Percentiles rank a stretch among this genome's conserved stretches.
phyloP scores from a whole-genome alignment of 2,113 vertebrate species.

The Microtus richardsoni region DNA sequence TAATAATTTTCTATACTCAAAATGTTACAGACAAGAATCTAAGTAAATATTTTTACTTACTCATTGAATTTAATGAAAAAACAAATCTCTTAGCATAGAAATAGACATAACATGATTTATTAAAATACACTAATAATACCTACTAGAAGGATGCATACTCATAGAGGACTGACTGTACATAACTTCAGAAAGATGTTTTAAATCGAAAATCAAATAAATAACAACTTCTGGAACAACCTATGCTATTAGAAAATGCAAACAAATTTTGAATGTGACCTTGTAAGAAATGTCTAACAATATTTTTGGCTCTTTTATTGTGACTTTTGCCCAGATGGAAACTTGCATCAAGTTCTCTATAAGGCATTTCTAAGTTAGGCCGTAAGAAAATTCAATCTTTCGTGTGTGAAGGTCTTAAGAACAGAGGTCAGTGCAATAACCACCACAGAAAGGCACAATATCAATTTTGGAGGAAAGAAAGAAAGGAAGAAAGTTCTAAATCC shows the following conservation, averaged over 20 bases:
- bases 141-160: background rate
- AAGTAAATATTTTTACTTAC: background rate
- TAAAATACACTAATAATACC: background rate
- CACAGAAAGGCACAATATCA: background rate
- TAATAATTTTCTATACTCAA: background rate
- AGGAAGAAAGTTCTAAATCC: background rate
- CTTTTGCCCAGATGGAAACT: background rate
- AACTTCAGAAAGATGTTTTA: background rate
- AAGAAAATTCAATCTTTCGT: background rate
- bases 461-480: background rate
- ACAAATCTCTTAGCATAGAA: background rate
- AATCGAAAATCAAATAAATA: background rate
- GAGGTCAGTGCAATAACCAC: background rate
- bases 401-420: background rate
- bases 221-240: background rate
- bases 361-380: background rate
- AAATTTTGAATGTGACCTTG: background rate
- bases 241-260: background rate
- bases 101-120: background rate
- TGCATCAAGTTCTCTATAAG: background rate
- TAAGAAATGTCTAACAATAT: background rate
- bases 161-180: background rate
- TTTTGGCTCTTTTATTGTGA: background rate
- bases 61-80: background rate
- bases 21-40: background rate